These are phyloP conservation scores for Drosophila emarginata DNA, from an alignment of 2,888 invertebrate genomes.

Conservation along the genomic window DNA sequence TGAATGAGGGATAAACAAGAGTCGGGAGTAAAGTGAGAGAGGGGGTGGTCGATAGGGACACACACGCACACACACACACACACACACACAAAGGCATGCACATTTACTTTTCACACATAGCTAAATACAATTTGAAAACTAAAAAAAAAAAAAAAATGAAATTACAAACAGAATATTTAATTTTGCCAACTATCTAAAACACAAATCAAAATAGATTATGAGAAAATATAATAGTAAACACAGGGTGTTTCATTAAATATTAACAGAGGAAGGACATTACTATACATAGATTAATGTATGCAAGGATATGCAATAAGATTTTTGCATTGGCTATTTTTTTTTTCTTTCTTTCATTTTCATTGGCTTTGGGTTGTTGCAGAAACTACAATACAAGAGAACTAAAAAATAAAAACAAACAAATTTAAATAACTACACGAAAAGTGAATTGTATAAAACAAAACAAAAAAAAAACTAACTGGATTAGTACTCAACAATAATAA, in stretches of 20 bases:
- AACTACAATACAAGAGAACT: background rate
- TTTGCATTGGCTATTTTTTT: background rate
- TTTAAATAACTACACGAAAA: background rate
- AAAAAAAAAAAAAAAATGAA: background rate
- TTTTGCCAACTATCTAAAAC: background rate
- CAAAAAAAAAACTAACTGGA: background rate
- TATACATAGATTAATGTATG: background rate
- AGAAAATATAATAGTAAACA: background rate
- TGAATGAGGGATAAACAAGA: slow-evolving; percentile 32
- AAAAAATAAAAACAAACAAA: background rate
- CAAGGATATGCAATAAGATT: background rate
- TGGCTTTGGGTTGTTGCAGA: background rate
- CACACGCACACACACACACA: slow-evolving; percentile 24
- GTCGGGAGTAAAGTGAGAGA: background rate
- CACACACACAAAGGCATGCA: slow-evolving; percentile 15
- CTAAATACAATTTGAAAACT: background rate
- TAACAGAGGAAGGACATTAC: background rate
- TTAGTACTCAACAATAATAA: background rate
- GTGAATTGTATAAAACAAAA: background rate
- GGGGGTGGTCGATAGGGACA: background rate
- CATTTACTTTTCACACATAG: background rate
- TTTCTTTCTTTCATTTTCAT: background rate
- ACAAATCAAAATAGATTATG: background rate
- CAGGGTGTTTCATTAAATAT: background rate
- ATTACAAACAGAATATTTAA: background rate